Conservation (phyloP, 1,140 invertebrate species). For the Andricus grossulariae region DNA sequence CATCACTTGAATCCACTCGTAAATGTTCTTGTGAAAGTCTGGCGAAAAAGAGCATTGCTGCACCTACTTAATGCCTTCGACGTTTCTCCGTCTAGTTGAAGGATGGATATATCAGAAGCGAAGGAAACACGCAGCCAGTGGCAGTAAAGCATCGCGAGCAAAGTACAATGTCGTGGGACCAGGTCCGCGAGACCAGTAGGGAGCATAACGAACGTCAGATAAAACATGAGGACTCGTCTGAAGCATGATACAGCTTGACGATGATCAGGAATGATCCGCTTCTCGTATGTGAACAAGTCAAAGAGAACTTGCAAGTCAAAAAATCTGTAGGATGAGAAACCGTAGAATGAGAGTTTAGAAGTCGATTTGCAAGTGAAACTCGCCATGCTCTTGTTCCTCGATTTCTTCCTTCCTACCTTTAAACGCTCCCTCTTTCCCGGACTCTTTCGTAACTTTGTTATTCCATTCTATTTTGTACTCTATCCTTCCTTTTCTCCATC, state of each 20-base stretch:
- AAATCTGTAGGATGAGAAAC: slow-evolving; percentile 27
- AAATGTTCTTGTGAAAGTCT: too few relatives aligned
- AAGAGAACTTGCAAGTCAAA: too few relatives aligned
- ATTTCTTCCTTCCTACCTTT: slow-evolving; percentile 40
- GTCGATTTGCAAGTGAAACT: slow-evolving; percentile 71
- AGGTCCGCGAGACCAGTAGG: slow-evolving; percentile 42
- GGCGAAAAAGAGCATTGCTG: too few relatives aligned
- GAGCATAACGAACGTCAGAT: slow-evolving; percentile 68
- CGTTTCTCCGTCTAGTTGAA: too few relatives aligned
- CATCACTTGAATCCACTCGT: too few relatives aligned
- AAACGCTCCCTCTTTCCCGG: slow-evolving; percentile 33
- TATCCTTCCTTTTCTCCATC: slow-evolving; percentile 34
- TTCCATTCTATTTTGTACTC: too few relatives aligned
- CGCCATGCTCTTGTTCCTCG: slow-evolving; percentile 45
- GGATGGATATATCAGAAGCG: slow-evolving; percentile 55
- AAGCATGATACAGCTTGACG: slow-evolving; percentile 53
- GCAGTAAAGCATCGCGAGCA: slow-evolving; percentile 62
- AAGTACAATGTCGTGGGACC: slow-evolving; percentile 53
- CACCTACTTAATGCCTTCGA: too few relatives aligned
- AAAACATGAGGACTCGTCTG: slow-evolving; percentile 61
- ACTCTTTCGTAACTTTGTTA: background rate
- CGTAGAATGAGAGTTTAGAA: slow-evolving; percentile 61
- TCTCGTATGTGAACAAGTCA: slow-evolving; percentile 29
- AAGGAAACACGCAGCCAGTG: slow-evolving; percentile 44
- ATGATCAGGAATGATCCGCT: slow-evolving; percentile 17